These are phyloP conservation scores for Melospiza georgiana DNA, from an alignment of 2,113 vertebrate genomes.

Conservation along the genomic window DNA sequence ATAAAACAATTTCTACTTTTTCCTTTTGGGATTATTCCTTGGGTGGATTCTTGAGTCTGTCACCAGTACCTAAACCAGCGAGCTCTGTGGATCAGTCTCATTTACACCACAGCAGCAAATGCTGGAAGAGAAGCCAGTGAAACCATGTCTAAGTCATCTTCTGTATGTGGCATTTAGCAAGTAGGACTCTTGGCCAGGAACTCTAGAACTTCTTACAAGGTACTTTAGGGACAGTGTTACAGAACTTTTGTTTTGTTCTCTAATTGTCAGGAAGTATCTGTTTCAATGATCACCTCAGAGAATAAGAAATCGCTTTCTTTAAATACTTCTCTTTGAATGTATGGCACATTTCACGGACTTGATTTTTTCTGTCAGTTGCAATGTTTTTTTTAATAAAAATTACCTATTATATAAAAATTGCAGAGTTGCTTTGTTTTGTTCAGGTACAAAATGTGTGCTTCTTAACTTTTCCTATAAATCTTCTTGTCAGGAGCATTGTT, in stretches of 20 bases:
- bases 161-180: neutral
- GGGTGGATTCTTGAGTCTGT: neutral
- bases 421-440: neutral
- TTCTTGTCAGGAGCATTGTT: neutral
- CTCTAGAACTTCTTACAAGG: neutral
- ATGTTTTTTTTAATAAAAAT: constrained; percentile 41
- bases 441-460: neutral
- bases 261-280: constrained; percentile 4
- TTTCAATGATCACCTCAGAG: constrained; percentile 44
- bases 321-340: constrained; percentile 35
- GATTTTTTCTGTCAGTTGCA: neutral
- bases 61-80: neutral
- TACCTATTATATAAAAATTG: neutral
- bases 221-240: constrained; percentile 26
- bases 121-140: constrained; percentile 23
- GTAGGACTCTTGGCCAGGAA: constrained; percentile 3
- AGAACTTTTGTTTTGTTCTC: constrained; percentile 11
- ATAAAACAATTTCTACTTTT: neutral
- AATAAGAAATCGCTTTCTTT: neutral
- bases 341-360: neutral
- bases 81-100: neutral
- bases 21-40: neutral
- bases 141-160: neutral
- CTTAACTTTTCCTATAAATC: neutral
- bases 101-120: neutral